A percentile compares a stretch with the other conserved stretches of the same genome.
phyloP scores from a whole-genome alignment of 2,888 invertebrate genomes.

The Erebia epiphron region DNA sequence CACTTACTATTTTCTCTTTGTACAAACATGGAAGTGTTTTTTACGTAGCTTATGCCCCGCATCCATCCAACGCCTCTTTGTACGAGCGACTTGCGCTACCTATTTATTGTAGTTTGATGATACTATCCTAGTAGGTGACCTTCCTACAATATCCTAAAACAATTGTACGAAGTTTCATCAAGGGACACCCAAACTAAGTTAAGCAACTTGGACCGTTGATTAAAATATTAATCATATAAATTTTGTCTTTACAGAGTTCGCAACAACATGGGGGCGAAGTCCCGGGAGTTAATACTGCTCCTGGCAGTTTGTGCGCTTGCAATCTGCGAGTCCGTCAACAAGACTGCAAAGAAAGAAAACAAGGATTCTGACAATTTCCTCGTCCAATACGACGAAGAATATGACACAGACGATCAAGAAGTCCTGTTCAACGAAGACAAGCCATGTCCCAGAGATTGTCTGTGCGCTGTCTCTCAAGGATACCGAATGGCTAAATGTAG shows the following conservation, averaged over 20 bases:
- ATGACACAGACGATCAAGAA: slow-evolving; percentile 76
- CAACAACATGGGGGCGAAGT: slow-evolving; percentile 78
- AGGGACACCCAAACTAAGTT: background rate
- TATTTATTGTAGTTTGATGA: no score
- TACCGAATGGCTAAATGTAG: slow-evolving; percentile 86
- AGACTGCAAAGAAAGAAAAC: slow-evolving; percentile 62
- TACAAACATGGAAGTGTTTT: background rate
- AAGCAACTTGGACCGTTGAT: background rate
- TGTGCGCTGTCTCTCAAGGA: slow-evolving; percentile 83
- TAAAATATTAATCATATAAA: slow-evolving; percentile 13
- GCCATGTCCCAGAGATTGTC: slow-evolving; percentile 85
- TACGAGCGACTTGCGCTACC: no score
- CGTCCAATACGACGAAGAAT: slow-evolving; percentile 72
- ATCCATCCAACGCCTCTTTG: no score
- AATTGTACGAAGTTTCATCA: no score
- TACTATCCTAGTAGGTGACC: no score
- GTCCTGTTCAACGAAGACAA: slow-evolving; percentile 75
- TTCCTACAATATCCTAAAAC: no score
- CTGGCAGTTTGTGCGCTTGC: slow-evolving; percentile 75
- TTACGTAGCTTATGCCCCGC: background rate
- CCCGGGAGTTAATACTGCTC: slow-evolving; percentile 77
- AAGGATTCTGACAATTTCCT: slow-evolving; percentile 62
- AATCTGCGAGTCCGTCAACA: slow-evolving; percentile 65
- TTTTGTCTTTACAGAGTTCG: slow-evolving; percentile 73
- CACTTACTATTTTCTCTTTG: slow-evolving; percentile 3